phyloP scores from a whole-genome alignment of 2,888 invertebrate species.

The Neoascia interrupta region DNA sequence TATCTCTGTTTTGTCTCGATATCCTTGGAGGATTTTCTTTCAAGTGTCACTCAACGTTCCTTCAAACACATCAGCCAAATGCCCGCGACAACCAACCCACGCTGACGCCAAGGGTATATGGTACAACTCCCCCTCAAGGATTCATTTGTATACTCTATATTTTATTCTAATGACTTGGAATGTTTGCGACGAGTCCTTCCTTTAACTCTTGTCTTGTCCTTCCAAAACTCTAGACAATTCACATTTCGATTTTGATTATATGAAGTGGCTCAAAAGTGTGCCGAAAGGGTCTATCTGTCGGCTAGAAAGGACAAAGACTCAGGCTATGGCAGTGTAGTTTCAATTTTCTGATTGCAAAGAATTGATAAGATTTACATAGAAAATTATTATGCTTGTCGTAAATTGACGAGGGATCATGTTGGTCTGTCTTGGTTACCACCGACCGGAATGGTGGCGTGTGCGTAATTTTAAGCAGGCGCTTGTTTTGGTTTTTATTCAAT shows the following conservation, averaged over 20 bases:
- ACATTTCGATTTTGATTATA: conserved; percentile 10
- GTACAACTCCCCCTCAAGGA: neutral
- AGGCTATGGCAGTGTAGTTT: neutral
- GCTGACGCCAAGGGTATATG: neutral
- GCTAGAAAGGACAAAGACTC: too few species aligned
- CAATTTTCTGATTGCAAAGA: conserved; percentile 14
- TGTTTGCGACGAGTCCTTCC: neutral
- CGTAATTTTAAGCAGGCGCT: too few species aligned
- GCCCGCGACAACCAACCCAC: neutral
- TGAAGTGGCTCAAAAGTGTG: conserved; percentile 1
- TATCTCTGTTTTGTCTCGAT: conserved; percentile 8
- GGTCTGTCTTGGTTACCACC: too few species aligned
- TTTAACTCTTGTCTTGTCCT: neutral
- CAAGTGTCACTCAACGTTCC: neutral
- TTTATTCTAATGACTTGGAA: conserved; percentile 4
- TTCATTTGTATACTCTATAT: neutral
- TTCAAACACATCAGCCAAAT: neutral
- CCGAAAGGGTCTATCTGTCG: neutral
- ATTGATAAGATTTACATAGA: conserved; percentile 3
- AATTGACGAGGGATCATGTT: too few species aligned
- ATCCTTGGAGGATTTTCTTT: conserved; percentile 14
- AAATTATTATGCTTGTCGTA: neutral
- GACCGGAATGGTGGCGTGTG: too few species aligned
- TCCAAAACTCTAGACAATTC: conserved; percentile 1
- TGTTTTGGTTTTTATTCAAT: too few species aligned